Evolutionary conservation across 2,888 invertebrate genomes (phyloP).

Genomic region (Allophyes oxyacanthae): DNA sequence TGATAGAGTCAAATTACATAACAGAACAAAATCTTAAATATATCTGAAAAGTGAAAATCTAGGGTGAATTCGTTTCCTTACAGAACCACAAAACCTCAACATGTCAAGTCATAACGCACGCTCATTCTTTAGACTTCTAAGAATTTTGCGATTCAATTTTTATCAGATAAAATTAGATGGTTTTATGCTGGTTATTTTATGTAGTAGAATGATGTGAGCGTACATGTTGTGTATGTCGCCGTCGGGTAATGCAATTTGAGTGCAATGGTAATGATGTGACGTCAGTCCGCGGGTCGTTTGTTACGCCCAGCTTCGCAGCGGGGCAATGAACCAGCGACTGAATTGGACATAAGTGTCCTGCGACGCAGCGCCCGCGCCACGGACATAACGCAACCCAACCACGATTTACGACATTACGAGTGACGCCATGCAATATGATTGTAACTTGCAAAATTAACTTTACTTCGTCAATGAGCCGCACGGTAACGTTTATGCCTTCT

Average conservation of each 20-base stretch:
- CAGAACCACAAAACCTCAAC: background rate
- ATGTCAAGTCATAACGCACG: conserved; percentile 19
- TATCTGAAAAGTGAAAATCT: background rate
- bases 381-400: conserved; percentile 74
- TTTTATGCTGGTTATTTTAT: conserved; percentile 28
- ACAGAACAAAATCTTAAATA: too few relatives aligned
- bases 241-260: conserved; percentile 73
- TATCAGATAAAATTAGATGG: conserved; percentile 21
- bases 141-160: conserved; percentile 28
- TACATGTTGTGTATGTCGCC: conserved; percentile 38
- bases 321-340: conserved; percentile 84
- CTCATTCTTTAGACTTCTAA: conserved; percentile 26
- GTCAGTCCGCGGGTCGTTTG: conserved; percentile 79
- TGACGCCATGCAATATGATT: conserved; percentile 68
- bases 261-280: conserved; percentile 81
- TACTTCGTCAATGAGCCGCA: conserved; percentile 50
- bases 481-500: conserved; percentile 25
- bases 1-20: background rate
- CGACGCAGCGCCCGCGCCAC: conserved; percentile 66
- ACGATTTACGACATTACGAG: conserved; percentile 74
- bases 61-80: background rate
- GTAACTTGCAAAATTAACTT: conserved; percentile 62
- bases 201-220: conserved; percentile 36
- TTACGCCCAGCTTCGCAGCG: conserved; percentile 69
- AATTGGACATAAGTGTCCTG: conserved; percentile 86